Evolutionary conservation across 64 coral and sea anemone genomes (phyloP), one percentile per base, ranked within the genome.

Genomic region (Stichodactyla mertensii): DNA sequence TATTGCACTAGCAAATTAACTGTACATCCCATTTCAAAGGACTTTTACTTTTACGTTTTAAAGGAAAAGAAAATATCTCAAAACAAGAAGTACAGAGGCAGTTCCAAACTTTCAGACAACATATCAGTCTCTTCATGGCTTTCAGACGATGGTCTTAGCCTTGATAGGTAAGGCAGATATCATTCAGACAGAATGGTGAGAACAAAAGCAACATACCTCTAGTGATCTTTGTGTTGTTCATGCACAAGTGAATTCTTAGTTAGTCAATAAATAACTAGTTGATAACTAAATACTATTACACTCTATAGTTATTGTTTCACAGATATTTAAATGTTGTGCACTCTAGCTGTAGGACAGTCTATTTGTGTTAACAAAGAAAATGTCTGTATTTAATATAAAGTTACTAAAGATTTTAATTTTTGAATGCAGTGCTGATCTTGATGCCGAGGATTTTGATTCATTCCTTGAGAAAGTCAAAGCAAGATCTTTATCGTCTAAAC

Each of bases 361-460:
- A 19, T 71, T 1, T 16, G 57, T 59, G 57, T 45, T 45, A 45
- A 45, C 36, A 45, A 45, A n/a, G n/a, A n/a, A n/a, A 45, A 45
- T 45, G 36, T 45, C 36, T 45, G 36, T 45, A 53, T 55, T 81
- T 81, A 19, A 55, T 11, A 16, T 81, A 10, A 6, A n/a, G 7
- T 55, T 1, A 20, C 16, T 52, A 8, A 16, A 18, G 2, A 9
- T 52, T 24, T 18, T 88, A 27, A 22, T 62, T 54, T 23, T 12
- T 64, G 15, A 16, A 78, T 66, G 64, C 54, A 95, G 93, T 79
- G 85, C 87, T 22, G 93, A 95, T 55, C 87, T 95, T 1, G 93
- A 95, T 58, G 93, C 90, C 57, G 93, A 95, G 55, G 89, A 95
- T 59, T 95, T 95, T 84, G 93, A 95, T 55, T 85, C 87, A 28